Base-by-base conservation (phyloP, 2,888 invertebrate genomes). In the Rhamnusium bicolor region DNA sequence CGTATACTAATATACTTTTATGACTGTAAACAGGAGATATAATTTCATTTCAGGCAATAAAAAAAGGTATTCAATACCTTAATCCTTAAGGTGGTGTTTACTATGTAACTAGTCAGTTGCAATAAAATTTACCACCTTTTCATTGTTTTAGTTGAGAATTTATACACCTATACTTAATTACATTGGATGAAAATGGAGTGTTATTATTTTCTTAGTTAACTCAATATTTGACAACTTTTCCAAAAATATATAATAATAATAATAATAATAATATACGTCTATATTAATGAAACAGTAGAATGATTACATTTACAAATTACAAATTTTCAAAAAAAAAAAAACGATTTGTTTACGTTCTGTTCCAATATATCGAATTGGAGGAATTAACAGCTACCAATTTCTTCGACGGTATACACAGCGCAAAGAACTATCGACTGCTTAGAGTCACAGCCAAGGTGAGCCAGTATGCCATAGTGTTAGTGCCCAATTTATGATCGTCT, bases 401-500 rank as follows among this genome's bases (percentile, higher is more conserved):
- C 53, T 7, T 58, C 53, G 69, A 60, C 65, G 24, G 32, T 29
- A 27, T 51, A 10, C 51, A 66, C 66, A 65, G 73, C 74, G 76
- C 74, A 78, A 78, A 74, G 78, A 76, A 78, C 75, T 67, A 73
- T 73, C 72, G 74, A 79, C 75, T 74, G 77, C 47, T 61, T 61
- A 67, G 72, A 74, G 76, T 71, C 78, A 73, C 75, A 78, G 74
- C 79, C 83, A 83, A 83, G 83, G 83, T 81, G 79, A 83, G 75
- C 82, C 80, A 61, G 79, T 83, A 80, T 71, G 74, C 77, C 78
- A 79, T 79, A 76, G 71, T 73, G 76, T 78, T 81, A 79, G 80
- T 74, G 79, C 80, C 81, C 80, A 82, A 82, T 82, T 84, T 84
- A 82, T 79, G 81, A 80, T 78, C 78, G 77, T 78, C 77, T 79